Evolutionary conservation across 2,888 invertebrate genomes (phyloP), one percentile per base, ranked within the genome.

Genomic region (Atethmia centrago): DNA sequence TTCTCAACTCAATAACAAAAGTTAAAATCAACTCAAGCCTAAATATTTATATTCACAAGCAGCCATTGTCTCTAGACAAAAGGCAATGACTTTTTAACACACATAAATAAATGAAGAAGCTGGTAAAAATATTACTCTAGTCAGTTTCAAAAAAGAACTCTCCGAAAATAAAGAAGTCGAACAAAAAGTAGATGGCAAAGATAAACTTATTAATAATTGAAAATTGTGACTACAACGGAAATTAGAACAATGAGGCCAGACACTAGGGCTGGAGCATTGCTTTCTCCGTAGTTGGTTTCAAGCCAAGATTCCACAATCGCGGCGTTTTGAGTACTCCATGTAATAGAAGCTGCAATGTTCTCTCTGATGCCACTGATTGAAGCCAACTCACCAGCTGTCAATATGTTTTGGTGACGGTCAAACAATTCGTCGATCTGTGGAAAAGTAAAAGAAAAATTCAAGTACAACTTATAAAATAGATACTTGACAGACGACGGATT

Each of bases 331-430:
- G 85, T 74, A 8, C 85, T 91, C 96, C 96, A 96, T 0, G 90
- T 84, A n/a, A 95, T 91, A 1, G 96, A 93, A 0, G 95, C 94
- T 0, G 87, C 92, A 1, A 96, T 93, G 70, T 95, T 95, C 67
- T 94, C 95, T n/a, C 89, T 85, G 45, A 95, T 95, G 10, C 91
- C 93, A 0, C 79, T 90, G 2, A 95, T 88, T 0, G 94, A 88
- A 0, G 94, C 94, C 4, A 83, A 28, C 74, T 96, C 96, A 19
- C 92, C 95, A 1, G 95, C 94, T 0, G 94, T 91, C 79, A 96
- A 92, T 79, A 93, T 91, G 1, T 47, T 40, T 31, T 90, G 79
- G 75, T 96, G 91, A 0, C 88, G 90, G 0, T 21, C 72, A 59
- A 79, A 79, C 36, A 96, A 91, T 3, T 89, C 82, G 0, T 91